Conservation (phyloP, 2,113 vertebrate genomes). For the Chaenogobius annularis region DNA sequence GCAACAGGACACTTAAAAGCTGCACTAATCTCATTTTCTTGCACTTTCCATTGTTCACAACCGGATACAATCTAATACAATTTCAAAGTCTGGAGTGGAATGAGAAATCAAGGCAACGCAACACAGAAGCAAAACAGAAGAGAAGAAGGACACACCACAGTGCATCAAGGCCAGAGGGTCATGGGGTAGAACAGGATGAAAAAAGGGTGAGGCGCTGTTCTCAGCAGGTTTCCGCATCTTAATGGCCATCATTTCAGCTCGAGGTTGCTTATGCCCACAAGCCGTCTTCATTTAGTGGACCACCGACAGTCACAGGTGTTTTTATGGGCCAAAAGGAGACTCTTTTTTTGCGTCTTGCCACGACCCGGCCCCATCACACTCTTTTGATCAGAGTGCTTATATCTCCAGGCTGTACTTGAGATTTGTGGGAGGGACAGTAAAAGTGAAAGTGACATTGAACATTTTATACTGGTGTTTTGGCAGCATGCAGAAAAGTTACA, state of each 20-base stretch:
- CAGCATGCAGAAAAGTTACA: neutral
- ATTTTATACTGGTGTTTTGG: conserved; percentile 17
- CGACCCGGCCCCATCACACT: conserved; percentile 35
- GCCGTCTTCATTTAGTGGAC: conserved; percentile 49
- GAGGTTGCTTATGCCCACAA: conserved; percentile 42
- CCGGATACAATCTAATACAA: conserved; percentile 35
- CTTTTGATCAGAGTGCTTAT: conserved; percentile 33
- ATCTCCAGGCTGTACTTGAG: conserved; percentile 33
- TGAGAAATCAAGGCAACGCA: conserved; percentile 17
- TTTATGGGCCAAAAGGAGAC: conserved; percentile 51
- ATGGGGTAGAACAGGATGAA: conserved; percentile 47
- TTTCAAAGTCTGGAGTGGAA: conserved; percentile 14
- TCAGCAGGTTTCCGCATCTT: conserved; percentile 58
- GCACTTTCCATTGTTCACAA: conserved; percentile 6
- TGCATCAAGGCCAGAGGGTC: conserved; percentile 31
- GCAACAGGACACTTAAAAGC: neutral
- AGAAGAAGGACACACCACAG: conserved; percentile 17
- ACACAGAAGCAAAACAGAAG: conserved; percentile 4
- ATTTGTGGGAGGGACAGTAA: conserved; percentile 30
- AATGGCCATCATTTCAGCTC: conserved; percentile 44
- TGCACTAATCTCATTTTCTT: neutral
- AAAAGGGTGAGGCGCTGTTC: conserved; percentile 44
- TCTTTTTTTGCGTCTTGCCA: conserved; percentile 28
- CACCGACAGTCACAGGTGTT: conserved; percentile 62
- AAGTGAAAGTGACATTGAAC: conserved; percentile 51